phyloP scores from a whole-genome alignment of 2,797 vertebrate species.

The Silurus aristotelis region DNA sequence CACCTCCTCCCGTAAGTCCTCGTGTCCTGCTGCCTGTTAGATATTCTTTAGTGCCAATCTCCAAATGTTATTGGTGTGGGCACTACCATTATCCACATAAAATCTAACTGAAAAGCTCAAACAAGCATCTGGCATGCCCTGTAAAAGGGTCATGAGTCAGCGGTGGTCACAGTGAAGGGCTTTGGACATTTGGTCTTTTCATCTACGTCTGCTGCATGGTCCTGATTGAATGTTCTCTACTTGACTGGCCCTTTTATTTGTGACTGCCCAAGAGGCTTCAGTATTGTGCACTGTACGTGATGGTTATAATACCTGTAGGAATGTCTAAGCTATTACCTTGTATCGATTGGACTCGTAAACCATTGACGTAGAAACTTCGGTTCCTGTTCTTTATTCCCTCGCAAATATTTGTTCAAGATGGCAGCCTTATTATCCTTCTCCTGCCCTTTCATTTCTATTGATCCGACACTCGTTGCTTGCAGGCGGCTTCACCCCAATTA shows the following conservation, averaged over 20 bases:
- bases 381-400: slow-evolving; percentile 17
- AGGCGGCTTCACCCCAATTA: slow-evolving; percentile 32
- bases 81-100: slow-evolving; percentile 4
- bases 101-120: slow-evolving; percentile 10
- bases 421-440: slow-evolving; percentile 34
- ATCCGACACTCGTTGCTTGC: slow-evolving; percentile 28
- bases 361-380: neutral
- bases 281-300: slow-evolving; percentile 1
- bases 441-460: slow-evolving; percentile 39
- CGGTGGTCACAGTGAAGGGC: neutral
- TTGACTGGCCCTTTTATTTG: slow-evolving; percentile 18
- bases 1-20: neutral
- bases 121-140: slow-evolving; percentile 2
- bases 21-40: neutral
- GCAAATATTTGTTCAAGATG: slow-evolving; percentile 34
- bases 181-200: neutral
- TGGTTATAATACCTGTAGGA: slow-evolving; percentile 37
- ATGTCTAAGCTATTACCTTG: slow-evolving; percentile 15
- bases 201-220: neutral
- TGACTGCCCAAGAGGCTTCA: neutral
- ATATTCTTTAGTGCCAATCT: neutral
- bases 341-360: slow-evolving; percentile 29
- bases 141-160: neutral
- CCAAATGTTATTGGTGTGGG: neutral
- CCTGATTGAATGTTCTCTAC: neutral